Evolutionary conservation across 35 echinoderm and acorn worm species (phyloP), one percentile per base, ranked within the genome.

Genomic region (Heliocidaris erythrogramma): DNA sequence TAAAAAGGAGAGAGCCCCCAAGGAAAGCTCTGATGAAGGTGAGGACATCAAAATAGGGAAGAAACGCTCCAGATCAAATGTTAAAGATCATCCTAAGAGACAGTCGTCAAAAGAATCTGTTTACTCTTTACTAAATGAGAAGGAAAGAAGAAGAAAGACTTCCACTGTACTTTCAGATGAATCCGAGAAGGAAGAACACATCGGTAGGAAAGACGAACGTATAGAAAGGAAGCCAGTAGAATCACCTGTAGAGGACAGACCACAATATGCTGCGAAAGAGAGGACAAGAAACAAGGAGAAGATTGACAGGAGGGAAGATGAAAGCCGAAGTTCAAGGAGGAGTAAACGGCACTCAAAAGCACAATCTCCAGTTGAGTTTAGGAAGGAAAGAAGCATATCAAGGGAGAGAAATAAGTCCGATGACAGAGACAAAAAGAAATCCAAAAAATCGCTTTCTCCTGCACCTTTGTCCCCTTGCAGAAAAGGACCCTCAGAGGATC

Each of bases 31-130:
- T 13, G 31, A 89, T 47, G 87, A 89, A 89, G 47, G 65, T 27
- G 65, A 78, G 11, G 87, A 89, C 8, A 18, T 89, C 87, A 89
- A 89, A 18, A 32, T 89, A 5, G 87, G 87, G 12, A 89, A 89
- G 87, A 89, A 89, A 48, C 87, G 87, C 5, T 89, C 87, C 87
- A 89, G 47, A 89, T 89, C 87, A 32, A 89, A 30, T 47, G 31
- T 47, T 2, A 32, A 89, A 89, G 87, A 89, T 32, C 87, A 89
- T 27, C 47, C 87, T 48, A 89, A 89, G 31, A 89, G 29, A n/a
- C 31, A 89, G 29, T 89, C 87, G 12, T 31, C 87, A 18, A 32
- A 16, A 89, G 87, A 89, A 47, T 12, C 87, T 5, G 31, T 5
- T 21, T 24, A 78, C 27, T 78, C 65, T 27, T 12, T 12, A 89